Base-by-base conservation (phyloP, 2,888 invertebrate species). In the Tetragonisca angustula region DNA sequence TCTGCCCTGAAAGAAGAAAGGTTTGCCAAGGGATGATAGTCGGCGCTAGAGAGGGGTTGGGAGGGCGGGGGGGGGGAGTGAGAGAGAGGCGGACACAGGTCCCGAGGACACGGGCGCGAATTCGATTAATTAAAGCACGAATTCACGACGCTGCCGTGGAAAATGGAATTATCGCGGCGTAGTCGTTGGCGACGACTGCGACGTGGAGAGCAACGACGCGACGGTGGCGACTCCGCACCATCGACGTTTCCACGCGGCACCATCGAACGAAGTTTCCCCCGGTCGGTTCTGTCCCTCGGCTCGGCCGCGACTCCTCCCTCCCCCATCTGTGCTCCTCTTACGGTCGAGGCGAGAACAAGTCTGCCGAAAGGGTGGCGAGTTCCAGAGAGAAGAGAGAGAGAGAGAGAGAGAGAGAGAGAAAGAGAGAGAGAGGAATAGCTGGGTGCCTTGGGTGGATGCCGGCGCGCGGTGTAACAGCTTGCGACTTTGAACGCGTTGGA, bases 101-200 rank as follows among this genome's bases (percentile, higher is more conserved):
- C 52, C 65, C 64, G 56, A 65, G 80, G 69, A 70, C 79, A 72
- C 54, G 85, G 78, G 86, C 88, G 90, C 87, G 91, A 91, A 92
- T 92, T 91, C 92, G 91, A 93, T 93, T 93, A 93, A 93, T 93
- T 93, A 93, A 93, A 93, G 92, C 93, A 93, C 92, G 92, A 92
- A 93, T 92, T 92, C 90, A 90, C 89, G 89, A 84, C 83, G 84
- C 90, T 92, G n/a, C 91, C 91, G 92, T 90, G 85, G 91, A 93
- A 93, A 93, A 64, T 92, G 91, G 90, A 93, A 93, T 93, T 93
- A 93, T 93, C 93, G 91, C 82, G 83, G 77, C 76, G 71, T 80
- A 84, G 15, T 61, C 67, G 49, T 24, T 13, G 61, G 9, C 68
- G 74, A 61, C 64, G 68, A 27, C 61, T 62, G 21, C 77, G 76